Evolutionary conservation across 2,888 invertebrate species (phyloP).

Genomic region (Chrysolina haemoptera): DNA sequence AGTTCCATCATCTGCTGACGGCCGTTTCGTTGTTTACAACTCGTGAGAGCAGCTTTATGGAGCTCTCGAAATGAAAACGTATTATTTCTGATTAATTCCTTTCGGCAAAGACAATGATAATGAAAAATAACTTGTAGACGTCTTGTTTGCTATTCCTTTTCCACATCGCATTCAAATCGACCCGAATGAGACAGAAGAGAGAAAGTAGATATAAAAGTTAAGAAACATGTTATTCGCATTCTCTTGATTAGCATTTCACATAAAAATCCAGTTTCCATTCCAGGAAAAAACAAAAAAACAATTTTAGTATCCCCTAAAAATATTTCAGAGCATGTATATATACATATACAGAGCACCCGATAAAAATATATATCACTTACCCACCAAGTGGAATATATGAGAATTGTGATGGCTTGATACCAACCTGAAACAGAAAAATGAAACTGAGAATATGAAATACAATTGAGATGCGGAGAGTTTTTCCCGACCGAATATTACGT

Average conservation of each 20-base stretch:
- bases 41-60: no score
- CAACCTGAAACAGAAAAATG: neutral
- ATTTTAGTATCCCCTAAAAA: neutral
- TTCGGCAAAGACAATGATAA: no score
- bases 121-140: no score
- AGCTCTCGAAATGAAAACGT: no score
- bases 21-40: no score
- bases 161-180: neutral
- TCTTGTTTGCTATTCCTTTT: neutral
- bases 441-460: neutral
- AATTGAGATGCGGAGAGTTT: neutral
- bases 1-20: no score
- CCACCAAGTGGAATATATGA: conserved; percentile 3
- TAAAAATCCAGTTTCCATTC: neutral
- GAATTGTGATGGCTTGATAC: conserved; percentile 1
- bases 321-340: neutral
- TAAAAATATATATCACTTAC: conserved; percentile 4
- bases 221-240: neutral
- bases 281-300: neutral
- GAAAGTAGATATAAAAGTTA: conserved; percentile 2
- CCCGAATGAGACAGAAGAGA: neutral
- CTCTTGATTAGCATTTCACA: conserved; percentile 6
- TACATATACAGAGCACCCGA: neutral
- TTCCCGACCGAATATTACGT: no score
- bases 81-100: no score